Conservation (phyloP, 1,140 invertebrate species). For the Agrilus planipennis region DNA sequence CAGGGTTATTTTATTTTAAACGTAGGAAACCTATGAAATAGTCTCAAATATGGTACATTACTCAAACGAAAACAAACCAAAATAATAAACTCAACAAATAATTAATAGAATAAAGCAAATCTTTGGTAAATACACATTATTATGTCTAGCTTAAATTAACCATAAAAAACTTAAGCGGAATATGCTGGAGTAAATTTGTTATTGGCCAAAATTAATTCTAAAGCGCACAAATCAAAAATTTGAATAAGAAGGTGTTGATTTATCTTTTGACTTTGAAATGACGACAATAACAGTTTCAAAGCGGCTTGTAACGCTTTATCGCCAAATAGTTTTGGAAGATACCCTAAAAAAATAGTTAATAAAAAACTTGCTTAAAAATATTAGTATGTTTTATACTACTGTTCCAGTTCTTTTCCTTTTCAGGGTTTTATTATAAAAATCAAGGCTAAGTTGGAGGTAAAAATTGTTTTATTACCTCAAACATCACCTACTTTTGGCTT, state of each 20-base stretch:
- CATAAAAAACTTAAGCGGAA: slow-evolving; percentile 4
- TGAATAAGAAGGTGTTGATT: slow-evolving; percentile 30
- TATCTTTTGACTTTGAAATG: slow-evolving; percentile 28
- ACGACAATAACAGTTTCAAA: slow-evolving; percentile 20
- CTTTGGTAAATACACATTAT: no score
- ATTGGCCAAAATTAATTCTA: slow-evolving; percentile 5
- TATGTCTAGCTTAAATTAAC: no score
- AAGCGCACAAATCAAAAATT: slow-evolving; percentile 24
- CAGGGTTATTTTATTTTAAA: no score
- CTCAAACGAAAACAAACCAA: no score
- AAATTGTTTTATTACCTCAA: slow-evolving; percentile 1
- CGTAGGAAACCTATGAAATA: no score
- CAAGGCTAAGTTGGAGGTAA: no score
- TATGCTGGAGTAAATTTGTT: slow-evolving; percentile 8
- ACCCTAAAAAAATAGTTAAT: slow-evolving; percentile 16
- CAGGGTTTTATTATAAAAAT: not conserved
- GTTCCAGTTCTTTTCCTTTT: not conserved
- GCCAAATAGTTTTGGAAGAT: slow-evolving; percentile 17
- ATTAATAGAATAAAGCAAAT: no score
- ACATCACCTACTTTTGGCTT: no score
- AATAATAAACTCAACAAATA: no score
- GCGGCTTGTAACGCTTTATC: slow-evolving; percentile 16
- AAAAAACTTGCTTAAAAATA: not conserved
- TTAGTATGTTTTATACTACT: not conserved
- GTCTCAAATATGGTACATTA: no score